A percentile compares a stretch with the other conserved stretches of the same genome.
phyloP scores from a whole-genome alignment of 2,888 invertebrate genomes.

The Eilema depressum region DNA sequence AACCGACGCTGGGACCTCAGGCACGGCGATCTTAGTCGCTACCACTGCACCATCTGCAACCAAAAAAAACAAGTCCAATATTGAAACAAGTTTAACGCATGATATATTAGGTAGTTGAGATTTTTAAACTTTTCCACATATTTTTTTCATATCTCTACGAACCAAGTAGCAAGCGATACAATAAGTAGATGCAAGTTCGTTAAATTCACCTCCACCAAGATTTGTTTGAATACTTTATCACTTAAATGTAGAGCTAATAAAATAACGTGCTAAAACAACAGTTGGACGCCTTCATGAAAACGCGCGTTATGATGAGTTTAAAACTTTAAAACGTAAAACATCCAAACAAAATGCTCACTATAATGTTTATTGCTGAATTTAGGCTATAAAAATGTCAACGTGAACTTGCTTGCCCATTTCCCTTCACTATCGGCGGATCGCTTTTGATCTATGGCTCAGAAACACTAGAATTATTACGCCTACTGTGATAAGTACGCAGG shows the following conservation, averaged over 20 bases:
- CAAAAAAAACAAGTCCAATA: no score
- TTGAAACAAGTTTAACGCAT: background rate
- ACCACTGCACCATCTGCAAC: background rate
- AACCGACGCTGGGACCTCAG: background rate
- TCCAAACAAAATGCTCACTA: slow-evolving; percentile 56
- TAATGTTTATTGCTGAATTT: slow-evolving; percentile 74
- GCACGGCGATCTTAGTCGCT: background rate
- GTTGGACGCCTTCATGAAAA: slow-evolving; percentile 55
- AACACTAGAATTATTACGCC: slow-evolving; percentile 52
- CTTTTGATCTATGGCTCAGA: slow-evolving; percentile 57
- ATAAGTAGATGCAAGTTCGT: background rate
- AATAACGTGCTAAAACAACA: slow-evolving; percentile 30
- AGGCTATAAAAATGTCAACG: slow-evolving; percentile 80
- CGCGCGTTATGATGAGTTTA: slow-evolving; percentile 57
- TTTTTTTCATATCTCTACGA: no score
- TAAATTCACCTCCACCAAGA: background rate
- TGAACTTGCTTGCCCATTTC: slow-evolving; percentile 65
- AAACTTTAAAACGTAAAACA: slow-evolving; percentile 43
- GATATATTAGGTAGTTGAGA: background rate
- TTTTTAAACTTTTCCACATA: no score
- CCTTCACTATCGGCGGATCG: slow-evolving; percentile 59
- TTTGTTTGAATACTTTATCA: background rate
- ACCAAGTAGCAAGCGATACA: background rate
- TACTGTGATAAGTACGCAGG: slow-evolving; percentile 43
- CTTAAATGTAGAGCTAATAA: background rate